A percentile compares a stretch with the other conserved stretches of the same genome.
These are phyloP conservation scores for Eublepharis macularius DNA, from an alignment of 2,113 vertebrate genomes.

Conservation along the genomic window DNA sequence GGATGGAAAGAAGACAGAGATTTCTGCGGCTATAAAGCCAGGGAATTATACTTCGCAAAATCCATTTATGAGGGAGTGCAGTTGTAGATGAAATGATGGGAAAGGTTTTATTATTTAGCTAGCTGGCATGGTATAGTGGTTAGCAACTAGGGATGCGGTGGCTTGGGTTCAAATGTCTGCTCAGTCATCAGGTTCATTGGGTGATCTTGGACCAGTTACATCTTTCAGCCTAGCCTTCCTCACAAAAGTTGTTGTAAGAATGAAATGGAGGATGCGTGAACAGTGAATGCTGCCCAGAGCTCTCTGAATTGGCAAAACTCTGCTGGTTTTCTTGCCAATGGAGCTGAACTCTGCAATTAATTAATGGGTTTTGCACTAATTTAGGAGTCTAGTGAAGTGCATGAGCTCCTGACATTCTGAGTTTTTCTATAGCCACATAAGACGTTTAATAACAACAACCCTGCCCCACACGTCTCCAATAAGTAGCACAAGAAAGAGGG, in stretches of 20 bases:
- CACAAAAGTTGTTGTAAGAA: too few species aligned
- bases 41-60: slow-evolving; percentile 15
- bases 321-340: neutral
- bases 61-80: neutral
- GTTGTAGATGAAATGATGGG: neutral
- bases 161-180: too few species aligned
- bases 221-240: too few species aligned
- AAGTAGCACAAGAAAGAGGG: neutral
- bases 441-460: too few species aligned
- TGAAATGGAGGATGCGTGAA: too few species aligned
- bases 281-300: too few species aligned
- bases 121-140: too few species aligned
- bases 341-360: neutral
- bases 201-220: too few species aligned
- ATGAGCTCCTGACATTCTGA: neutral
- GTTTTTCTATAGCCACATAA: neutral
- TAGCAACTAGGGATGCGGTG: too few species aligned
- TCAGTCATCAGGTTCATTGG: too few species aligned
- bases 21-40: neutral
- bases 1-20: neutral
- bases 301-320: too few species aligned
- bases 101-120: neutral
- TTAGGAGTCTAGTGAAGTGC: neutral
- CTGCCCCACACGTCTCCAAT: neutral
- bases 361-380: neutral